Conservation (phyloP, 2,888 invertebrate species). For the Napeogenes sylphis region DNA sequence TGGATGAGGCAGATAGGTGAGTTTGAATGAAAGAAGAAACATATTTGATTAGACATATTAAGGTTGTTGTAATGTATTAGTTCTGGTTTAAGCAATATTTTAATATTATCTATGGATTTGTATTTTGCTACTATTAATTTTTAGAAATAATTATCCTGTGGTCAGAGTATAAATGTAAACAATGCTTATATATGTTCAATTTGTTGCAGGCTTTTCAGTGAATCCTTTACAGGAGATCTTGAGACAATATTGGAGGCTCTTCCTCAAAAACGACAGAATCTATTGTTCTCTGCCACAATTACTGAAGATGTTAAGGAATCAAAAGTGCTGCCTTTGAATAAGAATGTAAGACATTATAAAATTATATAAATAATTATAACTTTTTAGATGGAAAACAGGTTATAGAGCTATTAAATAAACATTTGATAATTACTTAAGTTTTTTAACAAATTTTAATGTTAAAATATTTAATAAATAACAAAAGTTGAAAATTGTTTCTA, state of each 20-base stretch:
- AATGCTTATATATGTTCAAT: constrained; percentile 37
- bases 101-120: no score
- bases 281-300: constrained; percentile 97
- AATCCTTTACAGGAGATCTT: constrained; percentile 89
- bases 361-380: neutral
- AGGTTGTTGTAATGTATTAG: no score
- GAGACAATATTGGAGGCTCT: constrained; percentile 86
- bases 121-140: no score
- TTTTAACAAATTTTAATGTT: no score
- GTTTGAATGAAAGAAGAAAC: constrained; percentile 16
- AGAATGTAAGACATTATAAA: constrained; percentile 72
- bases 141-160: no score
- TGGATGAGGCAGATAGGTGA: constrained; percentile 97
- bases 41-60: no score
- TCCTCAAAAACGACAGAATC: constrained; percentile 88
- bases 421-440: neutral
- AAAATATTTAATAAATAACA: no score
- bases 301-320: constrained; percentile 87
- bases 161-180: no score
- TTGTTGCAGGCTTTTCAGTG: constrained; percentile 77
- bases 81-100: no score
- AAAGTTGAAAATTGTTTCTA: no score
- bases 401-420: neutral
- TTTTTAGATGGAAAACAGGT: neutral
- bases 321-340: constrained; percentile 78